Conservation (phyloP, 2,888 invertebrate genomes). For the Agapostemon virescens region DNA sequence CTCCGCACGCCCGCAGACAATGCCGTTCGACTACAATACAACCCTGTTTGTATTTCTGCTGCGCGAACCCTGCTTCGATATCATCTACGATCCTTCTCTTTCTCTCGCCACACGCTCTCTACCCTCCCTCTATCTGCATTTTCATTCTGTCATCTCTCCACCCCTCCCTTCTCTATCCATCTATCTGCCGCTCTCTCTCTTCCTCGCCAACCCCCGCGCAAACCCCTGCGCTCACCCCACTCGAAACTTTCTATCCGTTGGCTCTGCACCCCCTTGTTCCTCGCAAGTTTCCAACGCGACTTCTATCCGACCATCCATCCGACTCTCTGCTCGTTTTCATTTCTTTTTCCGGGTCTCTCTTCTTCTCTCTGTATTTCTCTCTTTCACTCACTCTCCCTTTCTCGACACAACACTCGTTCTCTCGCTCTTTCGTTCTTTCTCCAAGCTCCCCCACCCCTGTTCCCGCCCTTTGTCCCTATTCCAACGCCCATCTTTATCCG, state of each 20-base stretch:
- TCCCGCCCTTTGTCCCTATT: constrained; percentile 24
- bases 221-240: neutral
- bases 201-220: neutral
- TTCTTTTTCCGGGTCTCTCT: constrained; percentile 31
- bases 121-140: neutral
- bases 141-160: neutral
- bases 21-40: constrained; percentile 56
- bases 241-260: constrained; percentile 12
- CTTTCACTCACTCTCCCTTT: neutral
- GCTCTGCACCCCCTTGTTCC: neutral
- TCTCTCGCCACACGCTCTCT: neutral
- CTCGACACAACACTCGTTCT: neutral
- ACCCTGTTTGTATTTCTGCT: constrained; percentile 61
- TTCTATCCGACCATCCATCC: constrained; percentile 33
- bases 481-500: constrained; percentile 40
- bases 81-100: constrained; percentile 44
- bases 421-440: neutral
- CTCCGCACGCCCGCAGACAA: constrained; percentile 61
- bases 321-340: constrained; percentile 25
- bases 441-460: neutral
- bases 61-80: constrained; percentile 54
- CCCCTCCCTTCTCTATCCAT: neutral
- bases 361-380: no score
- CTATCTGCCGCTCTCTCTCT: neutral
- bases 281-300: constrained; percentile 5